Percentiles rank a stretch among this genome's conserved stretches.
Conservation (phyloP, 1,140 invertebrate genomes). For the Zaprionus vittiger region DNA sequence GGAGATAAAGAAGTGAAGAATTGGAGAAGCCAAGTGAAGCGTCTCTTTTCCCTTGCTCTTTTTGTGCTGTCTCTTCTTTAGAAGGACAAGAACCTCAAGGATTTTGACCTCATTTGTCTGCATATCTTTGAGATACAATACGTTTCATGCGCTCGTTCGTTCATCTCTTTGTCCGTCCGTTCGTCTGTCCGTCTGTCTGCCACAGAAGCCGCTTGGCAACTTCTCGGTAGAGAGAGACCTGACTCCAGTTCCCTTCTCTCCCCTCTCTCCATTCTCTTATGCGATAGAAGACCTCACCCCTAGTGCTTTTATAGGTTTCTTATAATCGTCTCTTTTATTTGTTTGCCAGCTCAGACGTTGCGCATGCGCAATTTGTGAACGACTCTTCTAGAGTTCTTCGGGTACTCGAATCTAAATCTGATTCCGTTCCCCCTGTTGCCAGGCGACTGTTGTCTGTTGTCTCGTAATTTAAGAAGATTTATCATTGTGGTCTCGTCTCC, state of each 20-base stretch:
- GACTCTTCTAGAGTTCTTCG: background rate
- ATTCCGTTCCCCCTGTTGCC: background rate
- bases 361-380: background rate
- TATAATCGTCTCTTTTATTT: constrained; percentile 6
- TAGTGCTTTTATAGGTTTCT: constrained; percentile 3
- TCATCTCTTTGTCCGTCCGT: constrained; percentile 2
- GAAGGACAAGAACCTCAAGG: constrained; percentile 83
- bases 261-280: background rate
- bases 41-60: constrained; percentile 5
- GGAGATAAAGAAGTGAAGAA: background rate
- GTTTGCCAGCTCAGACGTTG: background rate
- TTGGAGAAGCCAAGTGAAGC: background rate
- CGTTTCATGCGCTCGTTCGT: constrained; percentile 6
- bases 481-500: constrained; percentile 19
- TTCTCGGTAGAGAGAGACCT: constrained; percentile 67
- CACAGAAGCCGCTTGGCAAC: constrained; percentile 48
- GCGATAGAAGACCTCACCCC: constrained; percentile 21
- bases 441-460: background rate
- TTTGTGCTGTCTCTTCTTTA: constrained; percentile 23
- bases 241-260: constrained; percentile 30
- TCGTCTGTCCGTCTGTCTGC: constrained; percentile 18
- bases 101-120: constrained; percentile 80
- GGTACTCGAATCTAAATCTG: background rate
- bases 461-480: constrained; percentile 63
- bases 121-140: constrained; percentile 49